Percentiles rank a stretch among this genome's conserved stretches.
Conservation (phyloP, 1,140 invertebrate species). For the Temnothorax curvispinosus region DNA sequence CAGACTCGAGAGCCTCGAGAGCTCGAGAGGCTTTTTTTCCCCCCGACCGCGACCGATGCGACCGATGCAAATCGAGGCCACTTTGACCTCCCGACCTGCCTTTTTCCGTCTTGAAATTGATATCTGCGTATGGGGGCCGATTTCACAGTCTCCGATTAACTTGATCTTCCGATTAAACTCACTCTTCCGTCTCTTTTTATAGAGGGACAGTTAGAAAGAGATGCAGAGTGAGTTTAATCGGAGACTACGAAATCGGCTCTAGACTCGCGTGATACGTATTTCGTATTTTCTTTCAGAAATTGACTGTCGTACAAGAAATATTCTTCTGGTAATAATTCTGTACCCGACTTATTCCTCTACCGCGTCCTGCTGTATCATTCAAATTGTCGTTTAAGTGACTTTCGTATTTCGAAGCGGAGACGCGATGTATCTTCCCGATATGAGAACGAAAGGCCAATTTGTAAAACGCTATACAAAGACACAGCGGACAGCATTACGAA, state of each 20-base stretch:
- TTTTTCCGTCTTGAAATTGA: background rate
- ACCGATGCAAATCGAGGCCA: background rate
- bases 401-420: background rate
- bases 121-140: background rate
- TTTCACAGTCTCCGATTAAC: no score
- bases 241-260: no score
- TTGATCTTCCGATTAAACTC: no score
- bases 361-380: background rate
- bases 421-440: background rate
- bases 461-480: conserved; percentile 34
- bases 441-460: conserved; percentile 3
- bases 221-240: no score
- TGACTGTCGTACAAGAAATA: background rate
- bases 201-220: no score
- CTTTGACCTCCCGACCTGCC: background rate
- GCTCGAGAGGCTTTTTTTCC: background rate
- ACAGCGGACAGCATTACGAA: conserved; percentile 23
- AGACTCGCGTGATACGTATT: no score
- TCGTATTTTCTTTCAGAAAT: background rate
- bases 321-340: background rate
- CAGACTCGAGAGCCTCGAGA: conserved; percentile 41
- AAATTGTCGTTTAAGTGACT: background rate
- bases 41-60: background rate
- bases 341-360: background rate
- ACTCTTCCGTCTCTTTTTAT: no score